phyloP scores from a whole-genome alignment of 1,140 invertebrate species.

The Drosophila funebris region DNA sequence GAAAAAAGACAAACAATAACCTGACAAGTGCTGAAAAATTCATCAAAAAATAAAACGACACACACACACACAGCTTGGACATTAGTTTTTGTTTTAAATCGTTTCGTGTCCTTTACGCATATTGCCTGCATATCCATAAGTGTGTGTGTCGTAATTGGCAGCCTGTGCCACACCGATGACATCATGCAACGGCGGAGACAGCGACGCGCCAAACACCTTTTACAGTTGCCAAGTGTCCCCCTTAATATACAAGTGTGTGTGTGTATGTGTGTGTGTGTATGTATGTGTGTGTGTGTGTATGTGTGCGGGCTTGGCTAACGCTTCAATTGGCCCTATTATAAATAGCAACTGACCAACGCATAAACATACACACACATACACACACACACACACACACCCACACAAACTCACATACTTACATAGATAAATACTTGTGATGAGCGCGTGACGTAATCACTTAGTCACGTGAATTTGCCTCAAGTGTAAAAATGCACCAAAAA shows the following conservation, averaged over 20 bases:
- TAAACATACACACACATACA: not conserved
- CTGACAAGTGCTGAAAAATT: constrained; percentile 46
- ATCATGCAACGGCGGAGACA: constrained; percentile 60
- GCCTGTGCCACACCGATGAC: constrained; percentile 63
- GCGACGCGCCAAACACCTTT: constrained; percentile 44
- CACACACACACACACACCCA: not conserved
- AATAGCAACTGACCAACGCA: constrained; percentile 25
- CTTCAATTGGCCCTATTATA: constrained; percentile 39
- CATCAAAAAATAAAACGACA: constrained; percentile 36
- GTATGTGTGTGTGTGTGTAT: not conserved
- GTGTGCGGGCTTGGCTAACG: constrained; percentile 34
- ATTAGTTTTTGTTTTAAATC: constrained; percentile 28
- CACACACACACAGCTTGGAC: constrained; percentile 3
- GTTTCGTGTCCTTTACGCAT: constrained; percentile 2
- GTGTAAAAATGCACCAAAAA: constrained; percentile 11
- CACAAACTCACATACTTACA: constrained; percentile 4
- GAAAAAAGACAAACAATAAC: constrained; percentile 17
- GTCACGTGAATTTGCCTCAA: constrained; percentile 11
- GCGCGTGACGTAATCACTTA: constrained; percentile 27
- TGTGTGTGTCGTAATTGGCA: constrained; percentile 65
- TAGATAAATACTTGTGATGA: not conserved
- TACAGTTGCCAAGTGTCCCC: constrained; percentile 42
- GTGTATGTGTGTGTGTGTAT: not conserved
- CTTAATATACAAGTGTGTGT: constrained; percentile 4
- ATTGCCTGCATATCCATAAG: not conserved